Evolutionary conservation across 2,797 vertebrate genomes (phyloP).

Genomic region (Hyperoplus immaculatus): DNA sequence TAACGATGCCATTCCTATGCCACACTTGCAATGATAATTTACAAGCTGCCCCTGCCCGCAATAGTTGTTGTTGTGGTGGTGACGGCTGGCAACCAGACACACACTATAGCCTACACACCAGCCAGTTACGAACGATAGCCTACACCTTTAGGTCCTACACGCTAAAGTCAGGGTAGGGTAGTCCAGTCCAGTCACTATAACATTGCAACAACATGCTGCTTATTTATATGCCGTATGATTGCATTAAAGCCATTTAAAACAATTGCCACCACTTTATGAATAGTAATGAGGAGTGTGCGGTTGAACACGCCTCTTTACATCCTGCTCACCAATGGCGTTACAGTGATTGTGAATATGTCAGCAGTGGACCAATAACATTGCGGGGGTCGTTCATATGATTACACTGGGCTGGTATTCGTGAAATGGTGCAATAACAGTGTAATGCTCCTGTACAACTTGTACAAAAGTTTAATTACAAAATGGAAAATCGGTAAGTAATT

Average conservation of each 20-base stretch:
- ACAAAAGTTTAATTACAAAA: no score
- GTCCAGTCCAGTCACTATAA: no score
- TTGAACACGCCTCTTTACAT: neutral
- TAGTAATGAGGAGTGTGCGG: slow-evolving; percentile 48
- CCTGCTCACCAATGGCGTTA: slow-evolving; percentile 52
- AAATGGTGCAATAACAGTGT: slow-evolving; percentile 44
- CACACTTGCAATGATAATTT: slow-evolving; percentile 35
- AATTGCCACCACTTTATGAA: slow-evolving; percentile 20
- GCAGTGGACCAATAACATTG: slow-evolving; percentile 58
- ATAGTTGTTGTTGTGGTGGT: slow-evolving; percentile 44
- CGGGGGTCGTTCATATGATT: slow-evolving; percentile 74
- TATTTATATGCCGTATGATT: neutral
- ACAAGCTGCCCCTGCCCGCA: neutral
- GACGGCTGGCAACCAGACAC: slow-evolving; percentile 31
- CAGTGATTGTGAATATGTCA: neutral
- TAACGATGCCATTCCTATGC: slow-evolving; percentile 86
- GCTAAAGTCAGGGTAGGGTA: neutral
- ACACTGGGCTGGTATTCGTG: slow-evolving; percentile 10
- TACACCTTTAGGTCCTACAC: neutral
- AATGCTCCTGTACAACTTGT: slow-evolving; percentile 18
- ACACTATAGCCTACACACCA: neutral
- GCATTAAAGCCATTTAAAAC: slow-evolving; percentile 38
- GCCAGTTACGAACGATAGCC: no score
- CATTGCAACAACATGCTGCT: neutral
- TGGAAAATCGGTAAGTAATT: no score